These are phyloP conservation scores for Ostrea edulis DNA, from an alignment of 1,140 invertebrate species.

Conservation along the genomic window DNA sequence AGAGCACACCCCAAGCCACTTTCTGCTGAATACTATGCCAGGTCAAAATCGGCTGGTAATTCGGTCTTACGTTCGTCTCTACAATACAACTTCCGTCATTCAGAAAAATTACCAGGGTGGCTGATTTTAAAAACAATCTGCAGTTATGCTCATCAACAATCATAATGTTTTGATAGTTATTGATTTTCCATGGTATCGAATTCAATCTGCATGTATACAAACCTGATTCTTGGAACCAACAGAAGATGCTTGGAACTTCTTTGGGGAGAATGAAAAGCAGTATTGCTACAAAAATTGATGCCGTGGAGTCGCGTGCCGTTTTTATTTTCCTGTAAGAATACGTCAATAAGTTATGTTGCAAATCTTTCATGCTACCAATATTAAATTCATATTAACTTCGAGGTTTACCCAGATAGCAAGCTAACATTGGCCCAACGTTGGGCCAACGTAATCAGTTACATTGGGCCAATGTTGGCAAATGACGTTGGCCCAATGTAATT, in stretches of 20 bases:
- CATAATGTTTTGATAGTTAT: not conserved
- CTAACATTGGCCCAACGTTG: too few relatives aligned
- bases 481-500: too few relatives aligned
- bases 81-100: not conserved
- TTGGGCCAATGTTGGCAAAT: too few relatives aligned
- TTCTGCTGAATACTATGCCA: slow-evolving; percentile 38
- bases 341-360: too few relatives aligned
- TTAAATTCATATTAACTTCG: too few relatives aligned
- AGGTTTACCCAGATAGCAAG: too few relatives aligned
- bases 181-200: not conserved
- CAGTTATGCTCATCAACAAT: not conserved
- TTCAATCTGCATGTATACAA: not conserved
- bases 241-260: slow-evolving; percentile 58
- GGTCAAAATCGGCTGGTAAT: not conserved
- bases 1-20: slow-evolving; percentile 69
- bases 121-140: not conserved
- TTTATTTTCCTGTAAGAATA: slow-evolving; percentile 14
- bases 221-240: slow-evolving; percentile 44
- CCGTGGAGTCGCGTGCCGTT: slow-evolving; percentile 57
- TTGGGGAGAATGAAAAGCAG: slow-evolving; percentile 63
- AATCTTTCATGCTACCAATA: too few relatives aligned
- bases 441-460: too few relatives aligned
- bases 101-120: not conserved
- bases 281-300: slow-evolving; percentile 57
- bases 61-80: not conserved